phyloP scores from a whole-genome alignment of 1,140 invertebrate genomes.

The Ephestia elutella region DNA sequence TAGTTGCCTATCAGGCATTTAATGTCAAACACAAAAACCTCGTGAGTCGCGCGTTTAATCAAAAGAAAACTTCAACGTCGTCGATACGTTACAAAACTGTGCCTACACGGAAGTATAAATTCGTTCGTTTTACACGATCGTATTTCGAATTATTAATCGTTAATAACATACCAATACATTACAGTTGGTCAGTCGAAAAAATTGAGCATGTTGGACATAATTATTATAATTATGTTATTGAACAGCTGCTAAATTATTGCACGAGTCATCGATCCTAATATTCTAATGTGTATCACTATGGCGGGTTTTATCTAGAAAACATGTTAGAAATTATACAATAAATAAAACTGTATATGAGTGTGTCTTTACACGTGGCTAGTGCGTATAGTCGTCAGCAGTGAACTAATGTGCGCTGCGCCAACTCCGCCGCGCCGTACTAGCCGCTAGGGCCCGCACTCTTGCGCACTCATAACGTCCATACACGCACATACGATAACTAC shows the following conservation, averaged over 20 bases:
- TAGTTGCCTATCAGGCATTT: neutral
- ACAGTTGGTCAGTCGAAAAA: constrained; percentile 71
- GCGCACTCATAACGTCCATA: constrained; percentile 29
- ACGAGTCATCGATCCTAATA: constrained; percentile 61
- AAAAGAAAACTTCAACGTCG: neutral
- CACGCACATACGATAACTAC: constrained; percentile 51
- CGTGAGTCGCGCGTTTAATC: neutral
- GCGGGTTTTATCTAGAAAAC: constrained; percentile 45
- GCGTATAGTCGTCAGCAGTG: constrained; percentile 51
- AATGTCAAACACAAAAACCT: neutral
- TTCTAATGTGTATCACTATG: constrained; percentile 53
- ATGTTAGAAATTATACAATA: constrained; percentile 40
- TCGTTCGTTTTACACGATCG: constrained; percentile 33
- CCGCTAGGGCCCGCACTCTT: constrained; percentile 8
- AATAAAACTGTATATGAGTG: constrained; percentile 7
- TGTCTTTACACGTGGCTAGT: constrained; percentile 38
- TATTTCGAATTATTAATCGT: constrained; percentile 25
- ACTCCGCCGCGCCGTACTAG: too few relatives aligned
- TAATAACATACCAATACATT: constrained; percentile 31
- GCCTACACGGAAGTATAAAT: constrained; percentile 18
- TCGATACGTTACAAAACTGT: neutral
- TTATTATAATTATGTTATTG: constrained; percentile 43
- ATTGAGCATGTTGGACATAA: constrained; percentile 63
- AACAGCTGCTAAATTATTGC: constrained; percentile 65
- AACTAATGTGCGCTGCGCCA: constrained; percentile 17